Base-by-base conservation (phyloP, 2,113 vertebrate species). In the Erythrocercus mccallii region DNA sequence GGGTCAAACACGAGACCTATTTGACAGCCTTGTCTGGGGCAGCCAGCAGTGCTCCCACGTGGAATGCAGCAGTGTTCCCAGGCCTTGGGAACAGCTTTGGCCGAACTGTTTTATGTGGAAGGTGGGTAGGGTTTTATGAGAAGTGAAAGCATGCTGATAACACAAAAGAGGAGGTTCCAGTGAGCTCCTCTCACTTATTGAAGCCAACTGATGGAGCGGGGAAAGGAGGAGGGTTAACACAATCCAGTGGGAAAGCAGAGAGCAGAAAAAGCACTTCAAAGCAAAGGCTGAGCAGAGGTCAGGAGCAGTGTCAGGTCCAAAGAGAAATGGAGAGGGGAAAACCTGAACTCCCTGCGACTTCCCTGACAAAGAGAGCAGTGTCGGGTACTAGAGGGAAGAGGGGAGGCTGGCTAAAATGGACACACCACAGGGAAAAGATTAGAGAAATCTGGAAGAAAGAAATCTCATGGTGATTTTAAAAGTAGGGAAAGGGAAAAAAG, bases 171-270 rank as follows among this genome's bases (percentile, higher is more conserved):
- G 90, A 90, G 93, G 95, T 94, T 96, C 69, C 94, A 88, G 69
- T 64, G 92, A 71, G 69, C 51, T 93, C 44, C 90, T 61, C 83
- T 91, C 0, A 0, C 61, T 87, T 73, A 78, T 93, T 96, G 88
- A 96, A 97, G 92, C 79, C 86, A 96, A 95, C 79, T 90, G 94
- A 93, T 90, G 88, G 90, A 94, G 91, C 83, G 73, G 78, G 91
- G 81, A 94, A 87, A 89, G 94, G 62, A 91, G 88, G 92, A 93
- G 66, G 76, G 86, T 91, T 95, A 91, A 91, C 82, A 56, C 6
- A 40, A 97, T 81, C 86, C 16, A 8, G 71, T 90, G 90, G 87
- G 81, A 96, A 93, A 81, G 85, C 62, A 57, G 47, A 86, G 56
- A 62, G 76, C 71, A 92, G 76, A 92, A 94, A 95, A 94, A 86